Evolutionary conservation across 2,888 invertebrate genomes (phyloP).

Genomic region (Anaspis maculata): DNA sequence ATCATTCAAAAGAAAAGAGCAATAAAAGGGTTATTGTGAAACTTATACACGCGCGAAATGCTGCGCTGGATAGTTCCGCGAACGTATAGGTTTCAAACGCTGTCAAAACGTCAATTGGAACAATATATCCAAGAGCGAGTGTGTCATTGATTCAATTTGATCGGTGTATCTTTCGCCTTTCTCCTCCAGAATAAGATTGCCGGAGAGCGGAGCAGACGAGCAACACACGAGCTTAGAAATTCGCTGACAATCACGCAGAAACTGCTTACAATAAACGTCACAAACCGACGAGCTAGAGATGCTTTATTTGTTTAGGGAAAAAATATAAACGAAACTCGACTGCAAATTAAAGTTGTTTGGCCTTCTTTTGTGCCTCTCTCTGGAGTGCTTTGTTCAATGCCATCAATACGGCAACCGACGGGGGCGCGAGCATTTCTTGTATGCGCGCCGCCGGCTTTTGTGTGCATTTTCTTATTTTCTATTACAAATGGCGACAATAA

Average conservation of each 20-base stretch:
- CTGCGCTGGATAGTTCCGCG: conserved; percentile 5
- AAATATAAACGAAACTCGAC: conserved; percentile 13
- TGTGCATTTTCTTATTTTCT: too few relatives aligned
- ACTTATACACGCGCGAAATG: too few relatives aligned
- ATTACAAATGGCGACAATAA: too few relatives aligned
- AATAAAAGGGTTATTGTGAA: too few relatives aligned
- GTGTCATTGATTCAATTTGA: conserved; percentile 18
- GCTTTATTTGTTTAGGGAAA: conserved; percentile 15
- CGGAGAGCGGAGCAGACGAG: too few relatives aligned
- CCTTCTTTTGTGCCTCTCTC: conserved; percentile 7
- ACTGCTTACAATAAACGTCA: conserved; percentile 21
- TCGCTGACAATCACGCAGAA: conserved; percentile 20
- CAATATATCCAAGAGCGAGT: conserved; percentile 14
- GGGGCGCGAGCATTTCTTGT: too few relatives aligned
- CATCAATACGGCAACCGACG: too few relatives aligned
- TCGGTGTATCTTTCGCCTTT: conserved; percentile 15
- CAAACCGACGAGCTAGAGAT: conserved; percentile 15
- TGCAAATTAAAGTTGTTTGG: conserved; percentile 12
- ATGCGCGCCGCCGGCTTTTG: too few relatives aligned
- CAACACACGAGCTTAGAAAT: conserved; percentile 14
- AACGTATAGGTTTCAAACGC: conserved; percentile 13
- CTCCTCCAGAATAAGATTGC: conserved; percentile 13
- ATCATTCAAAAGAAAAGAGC: too few relatives aligned
- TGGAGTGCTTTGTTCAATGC: conserved; percentile 4
- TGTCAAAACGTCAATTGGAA: conserved; percentile 16